Conservation (phyloP, 2,113 vertebrate genomes). For the Hypocryptadius cinnamomeus region DNA sequence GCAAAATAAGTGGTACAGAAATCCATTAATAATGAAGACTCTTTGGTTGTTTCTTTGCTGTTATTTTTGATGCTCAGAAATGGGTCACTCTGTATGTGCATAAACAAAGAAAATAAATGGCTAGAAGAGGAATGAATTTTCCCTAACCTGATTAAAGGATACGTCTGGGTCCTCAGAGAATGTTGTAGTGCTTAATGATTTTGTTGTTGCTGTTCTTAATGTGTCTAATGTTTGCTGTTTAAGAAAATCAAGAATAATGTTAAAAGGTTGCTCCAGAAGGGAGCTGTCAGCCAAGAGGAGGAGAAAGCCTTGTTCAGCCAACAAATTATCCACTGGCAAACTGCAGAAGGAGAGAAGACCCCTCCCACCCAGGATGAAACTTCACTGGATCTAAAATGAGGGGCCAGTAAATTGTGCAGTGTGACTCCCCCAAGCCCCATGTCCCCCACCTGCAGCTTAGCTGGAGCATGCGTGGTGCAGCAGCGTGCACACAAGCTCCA, state of each 20-base stretch:
- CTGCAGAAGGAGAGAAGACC: not conserved
- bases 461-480: not conserved
- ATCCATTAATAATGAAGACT: conserved; percentile 50
- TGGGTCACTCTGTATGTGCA: conserved; percentile 56
- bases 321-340: not conserved
- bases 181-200: conserved; percentile 68
- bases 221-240: conserved; percentile 73
- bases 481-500: fast-evolving
- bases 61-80: conserved; percentile 65
- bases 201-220: conserved; percentile 73
- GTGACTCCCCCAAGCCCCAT: not conserved
- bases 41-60: conserved; percentile 53
- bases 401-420: fast-evolving
- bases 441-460: not conserved
- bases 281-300: not conserved
- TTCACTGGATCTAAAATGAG: not conserved
- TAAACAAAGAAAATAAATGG: conserved; percentile 73
- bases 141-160: conserved; percentile 71
- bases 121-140: conserved; percentile 67
- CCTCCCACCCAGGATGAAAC: not conserved
- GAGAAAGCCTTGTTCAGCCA: not conserved
- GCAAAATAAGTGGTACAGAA: conserved; percentile 62
- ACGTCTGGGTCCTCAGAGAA: conserved; percentile 67
- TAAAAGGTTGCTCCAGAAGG: conserved; percentile 60
- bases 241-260: conserved; percentile 74